These are phyloP conservation scores for Chaetophractus vellerosus DNA, from an alignment of 2,797 vertebrate species.

Conservation along the genomic window DNA sequence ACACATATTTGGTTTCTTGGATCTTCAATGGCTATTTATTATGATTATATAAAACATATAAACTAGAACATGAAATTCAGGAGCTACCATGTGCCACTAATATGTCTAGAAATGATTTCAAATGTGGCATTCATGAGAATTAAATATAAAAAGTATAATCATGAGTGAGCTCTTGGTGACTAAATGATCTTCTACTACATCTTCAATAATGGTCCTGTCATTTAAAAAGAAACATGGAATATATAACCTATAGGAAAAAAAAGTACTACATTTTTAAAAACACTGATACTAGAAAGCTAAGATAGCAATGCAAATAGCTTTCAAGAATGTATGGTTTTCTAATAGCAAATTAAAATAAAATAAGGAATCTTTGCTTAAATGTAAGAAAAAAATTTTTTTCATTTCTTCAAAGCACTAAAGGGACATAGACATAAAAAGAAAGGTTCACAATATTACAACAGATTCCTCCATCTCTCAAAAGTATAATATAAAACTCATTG, in stretches of 20 bases:
- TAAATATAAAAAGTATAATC: neutral
- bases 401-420: slow-evolving; percentile 34
- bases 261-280: neutral
- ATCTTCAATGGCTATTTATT: neutral
- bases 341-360: neutral
- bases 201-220: neutral
- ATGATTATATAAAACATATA: neutral
- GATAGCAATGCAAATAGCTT: neutral
- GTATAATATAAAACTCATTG: neutral
- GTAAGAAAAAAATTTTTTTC: slow-evolving; percentile 28
- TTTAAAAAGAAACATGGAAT: neutral
- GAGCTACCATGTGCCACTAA: neutral
- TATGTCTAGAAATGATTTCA: slow-evolving; percentile 29
- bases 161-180: neutral
- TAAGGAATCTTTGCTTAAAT: neutral
- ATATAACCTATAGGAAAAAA: neutral
- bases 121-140: neutral
- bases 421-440: slow-evolving; percentile 19
- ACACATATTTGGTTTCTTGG: neutral
- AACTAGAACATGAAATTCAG: slow-evolving; percentile 10
- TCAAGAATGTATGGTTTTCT: slow-evolving; percentile 24
- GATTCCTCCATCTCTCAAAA: neutral
- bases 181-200: slow-evolving; percentile 23
- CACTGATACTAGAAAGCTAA: slow-evolving; percentile 29
- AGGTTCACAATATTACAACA: neutral